A percentile compares a stretch with the other conserved stretches of the same genome.
phyloP scores from a whole-genome alignment of 2,113 vertebrate species.

The Megalops atlanticus region DNA sequence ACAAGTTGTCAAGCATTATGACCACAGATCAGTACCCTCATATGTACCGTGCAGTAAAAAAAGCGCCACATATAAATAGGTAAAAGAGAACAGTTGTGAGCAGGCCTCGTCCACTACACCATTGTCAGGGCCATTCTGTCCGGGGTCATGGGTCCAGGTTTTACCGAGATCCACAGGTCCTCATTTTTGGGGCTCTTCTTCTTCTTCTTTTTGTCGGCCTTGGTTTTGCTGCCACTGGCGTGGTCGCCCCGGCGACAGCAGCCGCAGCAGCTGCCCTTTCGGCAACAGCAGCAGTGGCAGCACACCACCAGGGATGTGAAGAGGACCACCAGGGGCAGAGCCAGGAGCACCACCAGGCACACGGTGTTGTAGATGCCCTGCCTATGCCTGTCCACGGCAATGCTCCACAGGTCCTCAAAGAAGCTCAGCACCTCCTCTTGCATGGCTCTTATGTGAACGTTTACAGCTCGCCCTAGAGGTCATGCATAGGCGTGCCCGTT shows the following conservation, averaged over 20 bases:
- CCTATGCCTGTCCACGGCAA: constrained; percentile 76
- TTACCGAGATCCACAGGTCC: constrained; percentile 94
- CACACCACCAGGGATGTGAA: constrained; percentile 76
- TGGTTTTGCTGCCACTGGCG: constrained; percentile 14
- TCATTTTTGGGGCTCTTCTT: constrained; percentile 76
- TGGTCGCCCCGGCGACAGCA: constrained; percentile 42
- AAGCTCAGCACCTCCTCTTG: constrained; percentile 75
- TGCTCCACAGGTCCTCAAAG: constrained; percentile 78
- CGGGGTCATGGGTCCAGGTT: constrained; percentile 79
- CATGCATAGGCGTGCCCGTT: background rate
- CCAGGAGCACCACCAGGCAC: constrained; percentile 82
- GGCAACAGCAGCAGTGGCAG: constrained; percentile 89
- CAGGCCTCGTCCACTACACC: constrained; percentile 46
- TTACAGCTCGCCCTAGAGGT: background rate
- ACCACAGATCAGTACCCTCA: constrained; percentile 18
- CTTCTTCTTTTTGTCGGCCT: constrained; percentile 70
- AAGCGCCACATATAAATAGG: constrained; percentile 36
- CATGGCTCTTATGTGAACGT: constrained; percentile 51
- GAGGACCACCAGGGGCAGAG: constrained; percentile 78
- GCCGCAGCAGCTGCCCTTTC: constrained; percentile 48
- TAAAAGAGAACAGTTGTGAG: constrained; percentile 25
- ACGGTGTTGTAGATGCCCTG: constrained; percentile 86
- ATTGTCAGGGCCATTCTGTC: constrained; percentile 65
- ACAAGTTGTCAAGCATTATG: background rate
- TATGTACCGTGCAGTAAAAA: constrained; percentile 52